Base-by-base conservation (phyloP, 2,888 invertebrate species). In the Acheta domesticus region DNA sequence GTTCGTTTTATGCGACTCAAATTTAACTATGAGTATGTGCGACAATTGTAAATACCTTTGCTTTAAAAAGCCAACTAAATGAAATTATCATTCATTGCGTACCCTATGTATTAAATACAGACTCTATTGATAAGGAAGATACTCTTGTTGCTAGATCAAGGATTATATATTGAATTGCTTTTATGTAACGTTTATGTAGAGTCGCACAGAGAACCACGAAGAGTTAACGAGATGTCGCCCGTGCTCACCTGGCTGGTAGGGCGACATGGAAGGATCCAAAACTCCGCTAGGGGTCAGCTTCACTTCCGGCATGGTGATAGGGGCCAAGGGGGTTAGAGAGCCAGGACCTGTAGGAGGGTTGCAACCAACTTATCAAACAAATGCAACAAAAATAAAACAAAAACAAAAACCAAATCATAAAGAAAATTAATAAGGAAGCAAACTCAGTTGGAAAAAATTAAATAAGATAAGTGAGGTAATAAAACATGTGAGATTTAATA, bases 241-340 rank as follows among this genome's bases (percentile, higher is more conserved):
- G 16, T 19, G 87, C 88, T 90, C 89, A 92, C 92, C 92, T 89
- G 92, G 89, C 86, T 92, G 91, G 86, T 92, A 92, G 82, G 92
- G 92, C 84, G 92, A 91, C 86, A 92, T 87, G 83, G 91, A 88
- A 83, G 91, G 90, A 83, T 93, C 92, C 87, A 92, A 88, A 83
- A 91, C 88, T 84, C 88, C 87, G 78, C 86, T 83, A 85, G 90
- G 87, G 86, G 90, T 91, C 85, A 92, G 88, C 89, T 93, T 93
- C 89, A 93, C 91, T 87, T 93, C 93, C 88, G 92, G 93, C 91
- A 93, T 92, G 87, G 90, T 91, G 87, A 93, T 91, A 83, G 93
- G 92, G 83, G 92, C 91, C 86, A 93, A 88, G 83, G 93, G 92
- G 84, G 93, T 92, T 87, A 93, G 88, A 83, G 92, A 90, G 87